Evolutionary conservation across 2,113 vertebrate species (phyloP), one percentile per base, ranked within the genome.

Genomic region (Lophius piscatorius): DNA sequence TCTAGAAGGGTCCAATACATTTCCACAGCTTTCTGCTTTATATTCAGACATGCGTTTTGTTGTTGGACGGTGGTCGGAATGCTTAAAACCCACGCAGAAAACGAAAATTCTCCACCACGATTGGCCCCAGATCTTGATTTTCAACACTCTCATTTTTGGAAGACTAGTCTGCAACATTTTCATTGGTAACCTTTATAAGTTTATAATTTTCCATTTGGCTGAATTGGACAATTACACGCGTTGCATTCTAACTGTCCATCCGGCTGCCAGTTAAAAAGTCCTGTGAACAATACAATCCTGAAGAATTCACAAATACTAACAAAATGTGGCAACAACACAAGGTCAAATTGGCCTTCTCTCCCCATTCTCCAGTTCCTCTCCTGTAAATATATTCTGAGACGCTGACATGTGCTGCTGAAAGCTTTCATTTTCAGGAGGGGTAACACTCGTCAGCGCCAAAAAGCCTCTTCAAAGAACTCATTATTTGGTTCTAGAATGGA

Each of bases 251-350:
- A 46, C 29, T 12, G 38, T 44, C 76, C 78, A 16, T 47, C 48
- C 2, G 67, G 74, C 74, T 21, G 39, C 23, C 70, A 64, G 55
- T 68, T 89, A 86, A 88, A n/a, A n/a, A n/a, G n/a, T 85, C 77
- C 48, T 34, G 49, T 45, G 61, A 83, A 81, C 83, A 81, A 77
- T 69, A 60, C 62, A 66, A 63, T 70, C 66, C 52, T 40, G 40
- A 20, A 40, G 17, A 70, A 81, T 14, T 62, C 56, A 76, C 55
- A 85, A 56, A 64, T 75, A 85, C 71, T 64, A 86, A 81, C 78
- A 76, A 69, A 59, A 54, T 69, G 64, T 39, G 40, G 55, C 68
- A 10, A 31, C 75, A 69, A 17, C 34, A 31, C 0, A 24, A 66
- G 81, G 84, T 88, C 77, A 80, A 67, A 63, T 44, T 9, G 16